Evolutionary conservation across 2,113 vertebrate genomes (phyloP), one percentile per base, ranked within the genome.

Genomic region (Brachyistius frenatus): DNA sequence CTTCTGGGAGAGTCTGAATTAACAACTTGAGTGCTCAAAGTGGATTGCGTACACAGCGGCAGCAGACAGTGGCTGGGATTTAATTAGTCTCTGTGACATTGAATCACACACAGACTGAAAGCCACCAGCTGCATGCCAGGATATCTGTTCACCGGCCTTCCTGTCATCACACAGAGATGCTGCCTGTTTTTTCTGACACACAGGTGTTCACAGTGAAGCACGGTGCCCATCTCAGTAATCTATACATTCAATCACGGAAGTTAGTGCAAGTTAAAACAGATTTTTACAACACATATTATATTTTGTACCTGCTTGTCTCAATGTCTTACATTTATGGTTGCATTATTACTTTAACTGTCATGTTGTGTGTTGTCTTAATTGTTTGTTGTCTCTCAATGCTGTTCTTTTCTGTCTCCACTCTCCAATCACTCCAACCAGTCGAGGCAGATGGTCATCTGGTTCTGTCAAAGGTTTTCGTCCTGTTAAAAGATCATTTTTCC

Each of bases 51-150:
- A 7, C 95, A 95, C 83, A 97, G 96, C 96, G 0, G 97, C 96
- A 5, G 95, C 96, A 47, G 96, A 96, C 1, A 37, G 9, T 96
- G 86, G 0, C 96, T 91, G 30, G 95, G 96, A 57, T 97, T 97
- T 84, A 96, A 93, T 16, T 96, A 96, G 81, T 97, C 96, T 80
- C 94, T 96, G 91, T 85, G 95, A 95, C 1, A 91, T 13, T 66
- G 16, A 76, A 74, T 72, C 37, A 71, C 11, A 54, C 32, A 37
- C 16, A 75, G 31, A 71, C 7, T 46, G 15, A 50, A 66, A 49
- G 23, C 16, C 13, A 0, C 47, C 11, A 10, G 13, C 58, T 74
- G 13, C 3, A 30, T 31, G 50, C 0, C 3, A 36, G 31, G 10
- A 55, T 56, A 31, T 62, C 39, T 31, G 37, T 2, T 52, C 52